Percentiles rank a stretch among this genome's conserved stretches.
These are phyloP conservation scores for Mobula hypostoma DNA, from an alignment of 2,113 vertebrate species.

Conservation along the genomic window DNA sequence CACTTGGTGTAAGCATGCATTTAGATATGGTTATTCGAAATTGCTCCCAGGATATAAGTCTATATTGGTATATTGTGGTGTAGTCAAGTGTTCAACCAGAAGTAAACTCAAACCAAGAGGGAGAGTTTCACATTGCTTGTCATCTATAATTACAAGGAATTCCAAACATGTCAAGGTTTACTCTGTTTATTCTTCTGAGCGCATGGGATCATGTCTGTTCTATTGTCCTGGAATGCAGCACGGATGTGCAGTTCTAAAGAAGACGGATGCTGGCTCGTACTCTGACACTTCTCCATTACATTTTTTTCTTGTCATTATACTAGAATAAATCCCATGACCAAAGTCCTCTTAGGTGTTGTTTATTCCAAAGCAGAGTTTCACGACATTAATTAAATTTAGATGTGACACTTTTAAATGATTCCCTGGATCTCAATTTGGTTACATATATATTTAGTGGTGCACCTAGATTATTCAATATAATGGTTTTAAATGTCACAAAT, in stretches of 20 bases:
- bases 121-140: background rate
- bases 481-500: background rate
- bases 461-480: background rate
- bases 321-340: background rate
- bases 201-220: background rate
- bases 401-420: background rate
- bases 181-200: background rate
- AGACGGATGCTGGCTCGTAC: background rate
- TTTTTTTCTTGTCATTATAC: background rate
- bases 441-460: background rate
- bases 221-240: background rate
- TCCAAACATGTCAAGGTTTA: background rate
- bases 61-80: background rate
- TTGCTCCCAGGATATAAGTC: background rate
- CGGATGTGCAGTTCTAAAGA: background rate
- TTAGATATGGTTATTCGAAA: constrained; percentile 8
- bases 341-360: background rate
- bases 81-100: background rate
- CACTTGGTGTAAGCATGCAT: too few species aligned
- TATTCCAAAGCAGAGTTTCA: background rate
- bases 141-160: background rate
- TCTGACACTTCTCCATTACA: background rate
- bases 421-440: background rate
- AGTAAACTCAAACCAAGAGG: background rate
- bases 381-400: background rate